These are phyloP conservation scores for Phalacrocorax pelagicus DNA, from an alignment of 2,113 vertebrate genomes.

Conservation along the genomic window DNA sequence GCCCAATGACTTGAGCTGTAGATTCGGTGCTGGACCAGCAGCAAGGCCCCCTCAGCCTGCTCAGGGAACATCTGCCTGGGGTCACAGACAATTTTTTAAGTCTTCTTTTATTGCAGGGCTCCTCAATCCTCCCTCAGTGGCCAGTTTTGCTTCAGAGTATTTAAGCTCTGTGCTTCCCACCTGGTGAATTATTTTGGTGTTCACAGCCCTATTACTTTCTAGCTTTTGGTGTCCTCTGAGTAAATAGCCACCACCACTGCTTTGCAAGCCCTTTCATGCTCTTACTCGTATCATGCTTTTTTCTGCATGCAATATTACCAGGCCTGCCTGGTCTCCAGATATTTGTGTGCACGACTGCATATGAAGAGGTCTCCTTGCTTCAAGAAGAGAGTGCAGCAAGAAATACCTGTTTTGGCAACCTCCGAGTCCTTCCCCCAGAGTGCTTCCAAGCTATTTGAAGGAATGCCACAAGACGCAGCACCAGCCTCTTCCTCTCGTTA, in stretches of 20 bases:
- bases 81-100: not conserved
- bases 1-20: not conserved
- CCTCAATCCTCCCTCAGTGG: not conserved
- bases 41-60: fast-evolving
- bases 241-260: not conserved
- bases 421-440: fast-evolving
- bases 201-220: not conserved
- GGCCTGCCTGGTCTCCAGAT: not conserved
- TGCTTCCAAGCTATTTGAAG: fast-evolving
- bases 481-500: not conserved
- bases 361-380: not conserved
- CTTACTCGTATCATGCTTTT: too few relatives aligned
- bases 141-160: not conserved
- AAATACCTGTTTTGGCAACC: not conserved
- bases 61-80: not conserved
- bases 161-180: not conserved
- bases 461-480: fast-evolving
- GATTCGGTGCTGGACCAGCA: not conserved
- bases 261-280: not conserved
- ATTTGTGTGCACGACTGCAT: not conserved
- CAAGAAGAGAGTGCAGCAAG: not conserved
- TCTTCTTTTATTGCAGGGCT: not conserved
- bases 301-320: not conserved
- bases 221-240: not conserved
- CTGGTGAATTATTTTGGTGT: not conserved